Percentiles rank a stretch among this genome's conserved stretches.
Conservation (phyloP, 2,113 vertebrate genomes). For the Melospiza georgiana region DNA sequence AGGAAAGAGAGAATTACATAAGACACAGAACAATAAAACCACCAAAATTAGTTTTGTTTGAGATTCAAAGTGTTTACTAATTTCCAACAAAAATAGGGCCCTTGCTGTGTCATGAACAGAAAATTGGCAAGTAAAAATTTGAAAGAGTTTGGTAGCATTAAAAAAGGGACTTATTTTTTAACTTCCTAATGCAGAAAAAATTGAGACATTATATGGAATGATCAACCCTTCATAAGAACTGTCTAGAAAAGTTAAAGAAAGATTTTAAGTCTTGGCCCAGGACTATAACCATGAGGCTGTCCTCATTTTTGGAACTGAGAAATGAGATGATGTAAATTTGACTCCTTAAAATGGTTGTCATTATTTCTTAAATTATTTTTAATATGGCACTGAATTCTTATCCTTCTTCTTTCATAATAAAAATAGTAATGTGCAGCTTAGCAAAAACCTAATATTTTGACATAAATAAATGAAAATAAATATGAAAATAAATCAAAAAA, state of each 20-base stretch:
- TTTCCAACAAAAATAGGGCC: neutral
- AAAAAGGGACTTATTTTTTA: neutral
- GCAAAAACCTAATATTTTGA: neutral
- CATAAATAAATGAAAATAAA: neutral
- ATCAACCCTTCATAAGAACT: neutral
- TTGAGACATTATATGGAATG: accelerated
- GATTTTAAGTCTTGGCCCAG: neutral
- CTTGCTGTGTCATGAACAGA: neutral
- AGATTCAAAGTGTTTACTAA: conserved; percentile 13
- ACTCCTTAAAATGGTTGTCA: neutral
- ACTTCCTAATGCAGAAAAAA: neutral
- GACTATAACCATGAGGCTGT: neutral
- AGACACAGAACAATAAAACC: conserved; percentile 1
- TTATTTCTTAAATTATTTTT: neutral
- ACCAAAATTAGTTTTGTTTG: neutral
- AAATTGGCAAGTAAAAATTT: neutral
- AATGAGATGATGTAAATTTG: neutral
- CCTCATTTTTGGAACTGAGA: neutral
- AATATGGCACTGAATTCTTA: neutral
- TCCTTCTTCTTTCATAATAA: neutral
- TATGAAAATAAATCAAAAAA: neutral
- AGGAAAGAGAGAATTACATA: conserved; percentile 34
- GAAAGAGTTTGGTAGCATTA: neutral
- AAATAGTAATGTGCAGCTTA: neutral
- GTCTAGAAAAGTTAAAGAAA: neutral